These are phyloP conservation scores for Sphecodes monilicornis DNA, from an alignment of 2,888 invertebrate genomes.

Conservation along the genomic window DNA sequence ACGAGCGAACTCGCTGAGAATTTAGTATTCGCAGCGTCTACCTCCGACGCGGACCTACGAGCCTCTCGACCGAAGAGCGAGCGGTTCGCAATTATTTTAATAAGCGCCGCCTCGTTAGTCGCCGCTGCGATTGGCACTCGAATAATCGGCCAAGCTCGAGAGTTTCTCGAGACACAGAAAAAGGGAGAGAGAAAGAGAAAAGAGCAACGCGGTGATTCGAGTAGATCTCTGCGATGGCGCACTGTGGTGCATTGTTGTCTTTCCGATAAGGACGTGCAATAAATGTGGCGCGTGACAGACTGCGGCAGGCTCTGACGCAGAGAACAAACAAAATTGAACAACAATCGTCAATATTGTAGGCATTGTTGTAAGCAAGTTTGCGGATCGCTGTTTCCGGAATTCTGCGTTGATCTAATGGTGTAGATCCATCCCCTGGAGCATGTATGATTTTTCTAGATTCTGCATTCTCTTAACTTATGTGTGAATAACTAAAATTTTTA, in stretches of 20 bases:
- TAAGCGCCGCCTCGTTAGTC: slow-evolving; percentile 12
- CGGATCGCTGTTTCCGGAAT: too few relatives aligned
- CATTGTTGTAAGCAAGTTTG: too few relatives aligned
- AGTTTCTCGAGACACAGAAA: not conserved
- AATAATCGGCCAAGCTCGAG: slow-evolving; percentile 14
- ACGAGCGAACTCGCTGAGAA: not conserved
- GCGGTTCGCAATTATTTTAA: slow-evolving; percentile 22
- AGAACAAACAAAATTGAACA: too few relatives aligned
- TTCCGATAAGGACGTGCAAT: too few relatives aligned
- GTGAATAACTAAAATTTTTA: too few relatives aligned
- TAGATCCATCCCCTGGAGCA: too few relatives aligned
- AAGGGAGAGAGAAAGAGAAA: not conserved
- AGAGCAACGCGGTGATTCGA: not conserved
- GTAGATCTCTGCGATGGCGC: not conserved
- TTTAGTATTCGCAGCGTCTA: not conserved
- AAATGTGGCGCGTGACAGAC: too few relatives aligned
- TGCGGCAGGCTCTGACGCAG: too few relatives aligned
- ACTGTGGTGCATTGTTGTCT: not conserved
- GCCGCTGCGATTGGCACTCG: slow-evolving; percentile 17
- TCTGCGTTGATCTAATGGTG: too few relatives aligned
- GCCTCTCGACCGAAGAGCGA: not conserved
- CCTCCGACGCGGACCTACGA: not conserved
- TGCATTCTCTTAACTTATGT: too few relatives aligned
- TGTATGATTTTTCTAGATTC: too few relatives aligned
- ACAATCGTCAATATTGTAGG: too few relatives aligned